phyloP scores from a whole-genome alignment of 53 echinoderm and acorn worm species.

The Stichopus horrens region DNA sequence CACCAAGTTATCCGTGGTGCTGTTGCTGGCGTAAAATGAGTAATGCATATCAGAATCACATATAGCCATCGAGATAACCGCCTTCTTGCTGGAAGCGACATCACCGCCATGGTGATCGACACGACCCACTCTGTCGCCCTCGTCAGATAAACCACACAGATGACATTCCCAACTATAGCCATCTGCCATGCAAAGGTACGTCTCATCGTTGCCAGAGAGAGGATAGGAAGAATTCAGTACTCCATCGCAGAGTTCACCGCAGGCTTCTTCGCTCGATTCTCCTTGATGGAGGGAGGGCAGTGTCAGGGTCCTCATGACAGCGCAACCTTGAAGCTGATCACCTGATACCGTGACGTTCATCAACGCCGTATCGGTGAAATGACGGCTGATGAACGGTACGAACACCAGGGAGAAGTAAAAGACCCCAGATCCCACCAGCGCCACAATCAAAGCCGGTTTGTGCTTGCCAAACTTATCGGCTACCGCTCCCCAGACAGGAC shows the following conservation, averaged over 20 bases:
- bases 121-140: not conserved
- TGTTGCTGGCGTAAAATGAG: not conserved
- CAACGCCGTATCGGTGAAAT: slow-evolving; percentile 40
- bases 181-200: not conserved
- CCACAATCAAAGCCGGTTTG: slow-evolving; percentile 56
- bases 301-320: not conserved
- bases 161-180: slow-evolving; percentile 28
- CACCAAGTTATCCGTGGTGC: not conserved
- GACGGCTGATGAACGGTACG: slow-evolving; percentile 56
- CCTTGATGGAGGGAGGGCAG: not conserved
- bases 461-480: slow-evolving; percentile 89
- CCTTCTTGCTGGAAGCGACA: not conserved
- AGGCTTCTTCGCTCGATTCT: not conserved
- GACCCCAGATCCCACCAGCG: slow-evolving; percentile 57
- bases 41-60: not conserved
- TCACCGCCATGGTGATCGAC: not conserved
- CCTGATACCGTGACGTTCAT: not conserved
- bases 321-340: not conserved
- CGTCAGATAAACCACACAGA: not conserved
- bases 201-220: not conserved
- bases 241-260: slow-evolving; percentile 25
- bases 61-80: not conserved
- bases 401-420: slow-evolving; percentile 65
- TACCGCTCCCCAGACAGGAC: slow-evolving; percentile 79
- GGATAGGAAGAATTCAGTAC: not conserved